Evolutionary conservation across 2,797 vertebrate genomes (phyloP).

Genomic region (Danio albolineatus): DNA sequence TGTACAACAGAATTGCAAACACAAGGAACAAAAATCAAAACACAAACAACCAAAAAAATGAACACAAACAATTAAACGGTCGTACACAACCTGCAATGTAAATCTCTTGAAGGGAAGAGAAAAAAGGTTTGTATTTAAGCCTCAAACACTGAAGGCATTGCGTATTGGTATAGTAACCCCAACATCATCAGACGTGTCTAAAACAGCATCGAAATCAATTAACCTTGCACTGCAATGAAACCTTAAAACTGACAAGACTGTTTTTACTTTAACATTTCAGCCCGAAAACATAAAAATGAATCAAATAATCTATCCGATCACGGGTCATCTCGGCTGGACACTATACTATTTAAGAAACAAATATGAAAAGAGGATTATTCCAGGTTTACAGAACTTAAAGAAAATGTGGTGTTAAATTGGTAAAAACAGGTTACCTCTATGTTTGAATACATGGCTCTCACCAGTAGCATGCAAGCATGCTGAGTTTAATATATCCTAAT

Average conservation of each 20-base stretch:
- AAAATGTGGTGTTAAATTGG: conserved; percentile 11
- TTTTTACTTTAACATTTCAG: neutral
- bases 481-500: conserved; percentile 39
- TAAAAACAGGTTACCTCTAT: conserved; percentile 43
- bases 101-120: conserved; percentile 47
- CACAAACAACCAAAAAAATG: conserved; percentile 44
- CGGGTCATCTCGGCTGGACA: conserved; percentile 3
- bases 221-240: conserved; percentile 47
- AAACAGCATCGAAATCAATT: conserved; percentile 47
- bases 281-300: conserved; percentile 29
- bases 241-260: conserved; percentile 35
- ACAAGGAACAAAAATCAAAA: conserved; percentile 58
- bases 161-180: conserved; percentile 53
- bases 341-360: conserved; percentile 19
- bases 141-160: conserved; percentile 56
- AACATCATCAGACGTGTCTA: conserved; percentile 56
- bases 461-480: conserved; percentile 56
- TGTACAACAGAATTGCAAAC: conserved; percentile 74
- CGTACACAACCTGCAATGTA: conserved; percentile 54
- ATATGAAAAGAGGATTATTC: conserved; percentile 32
- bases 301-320: conserved; percentile 12
- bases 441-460: conserved; percentile 40
- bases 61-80: conserved; percentile 60
- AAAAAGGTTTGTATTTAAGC: conserved; percentile 61
- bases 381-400: conserved; percentile 27